These are phyloP conservation scores for Masticophis lateralis DNA, from an alignment of 2,797 vertebrate genomes.

Conservation along the genomic window DNA sequence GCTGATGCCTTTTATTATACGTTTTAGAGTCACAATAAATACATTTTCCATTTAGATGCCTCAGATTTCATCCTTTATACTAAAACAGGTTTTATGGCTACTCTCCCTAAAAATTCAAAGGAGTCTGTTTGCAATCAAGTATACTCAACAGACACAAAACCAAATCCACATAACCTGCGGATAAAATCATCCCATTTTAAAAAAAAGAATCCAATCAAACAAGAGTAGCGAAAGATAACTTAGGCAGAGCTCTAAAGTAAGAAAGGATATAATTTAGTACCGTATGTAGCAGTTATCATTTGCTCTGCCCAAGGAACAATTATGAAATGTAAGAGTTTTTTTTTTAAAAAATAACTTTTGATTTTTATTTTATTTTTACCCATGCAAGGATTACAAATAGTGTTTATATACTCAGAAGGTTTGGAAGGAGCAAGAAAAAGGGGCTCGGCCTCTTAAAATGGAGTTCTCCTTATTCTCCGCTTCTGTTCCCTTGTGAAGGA, in stretches of 20 bases:
- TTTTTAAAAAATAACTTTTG: not conserved
- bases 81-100: not conserved
- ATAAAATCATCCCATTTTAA: not conserved
- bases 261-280: not conserved
- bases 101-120: not conserved
- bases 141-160: not conserved
- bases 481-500: not conserved
- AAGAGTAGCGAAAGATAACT: not conserved
- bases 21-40: not conserved
- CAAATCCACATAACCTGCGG: not conserved
- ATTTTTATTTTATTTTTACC: too few species aligned
- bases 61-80: not conserved
- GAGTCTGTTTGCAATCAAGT: not conserved
- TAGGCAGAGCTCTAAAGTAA: not conserved
- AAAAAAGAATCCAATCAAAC: not conserved
- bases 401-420: not conserved
- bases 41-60: not conserved
- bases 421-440: not conserved
- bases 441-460: not conserved
- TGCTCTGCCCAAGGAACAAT: not conserved
- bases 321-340: not conserved
- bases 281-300: not conserved
- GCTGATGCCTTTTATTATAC: not conserved
- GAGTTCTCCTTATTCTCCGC: not conserved
- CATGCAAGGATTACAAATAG: not conserved